A percentile compares a stretch with the other conserved stretches of the same genome.
Conservation (phyloP, 1,140 invertebrate species). For the Cryptotermes secundus region DNA sequence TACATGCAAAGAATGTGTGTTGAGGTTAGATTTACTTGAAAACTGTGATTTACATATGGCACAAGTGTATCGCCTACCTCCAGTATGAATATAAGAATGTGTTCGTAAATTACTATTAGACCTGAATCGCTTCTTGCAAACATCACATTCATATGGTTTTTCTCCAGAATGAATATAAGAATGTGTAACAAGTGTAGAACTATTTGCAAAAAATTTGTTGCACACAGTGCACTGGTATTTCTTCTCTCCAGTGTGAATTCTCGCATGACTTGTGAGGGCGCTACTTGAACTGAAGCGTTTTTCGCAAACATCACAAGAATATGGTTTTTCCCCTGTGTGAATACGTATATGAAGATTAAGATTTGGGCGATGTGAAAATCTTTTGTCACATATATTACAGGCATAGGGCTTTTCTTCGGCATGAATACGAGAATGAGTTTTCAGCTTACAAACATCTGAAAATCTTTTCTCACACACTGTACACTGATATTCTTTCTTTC, state of each 20-base stretch:
- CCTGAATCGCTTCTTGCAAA: conserved; percentile 11
- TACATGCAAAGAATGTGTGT: not conserved
- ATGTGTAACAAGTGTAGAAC: conserved; percentile 2
- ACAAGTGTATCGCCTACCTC: not conserved
- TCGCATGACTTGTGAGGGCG: not conserved
- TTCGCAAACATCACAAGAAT: conserved; percentile 55
- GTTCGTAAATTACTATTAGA: conserved; percentile 7
- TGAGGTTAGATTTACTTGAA: not conserved
- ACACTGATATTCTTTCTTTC: conserved; percentile 55
- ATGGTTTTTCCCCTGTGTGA: conserved; percentile 60
- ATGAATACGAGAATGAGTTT: conserved; percentile 45
- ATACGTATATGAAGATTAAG: conserved; percentile 55
- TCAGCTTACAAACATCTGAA: not conserved
- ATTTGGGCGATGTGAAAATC: conserved; percentile 52
- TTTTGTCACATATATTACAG: conserved; percentile 62
- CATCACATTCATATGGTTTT: conserved; percentile 19
- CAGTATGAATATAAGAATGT: conserved; percentile 1
- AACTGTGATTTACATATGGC: not conserved
- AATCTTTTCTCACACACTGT: conserved; percentile 49
- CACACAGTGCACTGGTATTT: conserved; percentile 6
- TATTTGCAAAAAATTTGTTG: conserved; percentile 4
- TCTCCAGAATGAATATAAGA: not conserved
- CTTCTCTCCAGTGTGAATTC: conserved; percentile 19
- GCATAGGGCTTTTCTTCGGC: conserved; percentile 65
- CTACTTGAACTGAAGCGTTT: conserved; percentile 8